Evolutionary conservation across 2,888 invertebrate species (phyloP).

Genomic region (Cryptus viduatorius): DNA sequence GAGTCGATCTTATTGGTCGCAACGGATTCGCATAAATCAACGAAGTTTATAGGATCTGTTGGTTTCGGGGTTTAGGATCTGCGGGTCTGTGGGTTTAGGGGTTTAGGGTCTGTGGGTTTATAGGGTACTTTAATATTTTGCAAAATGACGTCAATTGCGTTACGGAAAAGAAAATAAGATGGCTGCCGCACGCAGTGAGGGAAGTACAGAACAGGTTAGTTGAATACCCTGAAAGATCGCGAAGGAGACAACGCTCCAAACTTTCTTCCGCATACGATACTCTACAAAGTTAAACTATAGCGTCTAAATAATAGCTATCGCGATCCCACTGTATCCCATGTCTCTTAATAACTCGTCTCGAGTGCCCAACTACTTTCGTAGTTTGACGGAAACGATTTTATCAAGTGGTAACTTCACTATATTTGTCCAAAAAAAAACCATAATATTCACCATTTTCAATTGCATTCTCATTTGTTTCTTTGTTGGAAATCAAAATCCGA

Average conservation of each 20-base stretch:
- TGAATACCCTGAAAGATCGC: background rate
- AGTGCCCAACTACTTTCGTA: background rate
- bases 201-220: background rate
- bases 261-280: background rate
- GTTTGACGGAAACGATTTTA: background rate
- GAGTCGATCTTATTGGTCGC: too few relatives aligned
- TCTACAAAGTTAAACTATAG: background rate
- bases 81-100: too few relatives aligned
- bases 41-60: too few relatives aligned
- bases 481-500: too few relatives aligned
- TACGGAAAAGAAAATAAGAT: too few relatives aligned
- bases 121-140: too few relatives aligned
- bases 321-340: constrained; percentile 8
- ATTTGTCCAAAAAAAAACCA: too few relatives aligned
- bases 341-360: constrained; percentile 1
- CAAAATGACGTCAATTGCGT: background rate
- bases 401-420: background rate
- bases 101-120: too few relatives aligned
- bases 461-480: too few relatives aligned
- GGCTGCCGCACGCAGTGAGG: background rate
- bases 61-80: too few relatives aligned
- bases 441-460: too few relatives aligned
- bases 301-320: constrained; percentile 23
- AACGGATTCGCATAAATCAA: too few relatives aligned
- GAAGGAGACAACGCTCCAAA: background rate